A percentile compares a stretch with the other conserved stretches of the same genome.
Conservation (phyloP, 1,140 invertebrate species). For the Drosophila rufa region DNA sequence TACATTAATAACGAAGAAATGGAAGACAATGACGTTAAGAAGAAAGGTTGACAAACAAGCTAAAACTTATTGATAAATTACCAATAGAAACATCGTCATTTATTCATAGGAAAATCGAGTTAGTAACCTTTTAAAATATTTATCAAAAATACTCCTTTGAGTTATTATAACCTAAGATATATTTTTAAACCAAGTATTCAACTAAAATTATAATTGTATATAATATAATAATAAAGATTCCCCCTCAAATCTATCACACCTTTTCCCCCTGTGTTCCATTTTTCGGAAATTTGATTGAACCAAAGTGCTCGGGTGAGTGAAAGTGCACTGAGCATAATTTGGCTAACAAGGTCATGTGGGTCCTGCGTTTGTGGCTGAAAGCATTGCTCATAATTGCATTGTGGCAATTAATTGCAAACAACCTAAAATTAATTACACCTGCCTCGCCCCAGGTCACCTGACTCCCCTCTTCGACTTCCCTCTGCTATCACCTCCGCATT, state of each 20-base stretch:
- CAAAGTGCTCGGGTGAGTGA: slow-evolving; percentile 11
- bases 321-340: slow-evolving; percentile 51
- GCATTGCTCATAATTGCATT: slow-evolving; percentile 61
- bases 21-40: too few relatives aligned
- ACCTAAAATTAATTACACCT: slow-evolving; percentile 56
- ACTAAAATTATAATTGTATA: too few relatives aligned
- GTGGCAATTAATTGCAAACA: slow-evolving; percentile 59
- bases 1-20: too few relatives aligned
- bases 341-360: slow-evolving; percentile 34
- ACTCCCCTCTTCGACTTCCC: background rate
- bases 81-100: too few relatives aligned
- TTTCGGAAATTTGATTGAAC: slow-evolving; percentile 20
- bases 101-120: too few relatives aligned
- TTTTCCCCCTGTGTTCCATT: background rate
- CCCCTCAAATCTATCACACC: too few relatives aligned
- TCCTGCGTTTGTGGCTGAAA: slow-evolving; percentile 35
- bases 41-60: too few relatives aligned
- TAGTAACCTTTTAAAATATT: too few relatives aligned
- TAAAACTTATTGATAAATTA: too few relatives aligned
- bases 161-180: too few relatives aligned
- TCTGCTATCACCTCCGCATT: slow-evolving; percentile 19
- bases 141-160: too few relatives aligned
- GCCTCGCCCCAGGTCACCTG: slow-evolving; percentile 11
- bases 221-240: background rate
- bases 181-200: too few relatives aligned